Percentiles rank a stretch among this genome's conserved stretches.
Conservation (phyloP, 2,888 invertebrate species). For the Sinohyriopsis cumingii region DNA sequence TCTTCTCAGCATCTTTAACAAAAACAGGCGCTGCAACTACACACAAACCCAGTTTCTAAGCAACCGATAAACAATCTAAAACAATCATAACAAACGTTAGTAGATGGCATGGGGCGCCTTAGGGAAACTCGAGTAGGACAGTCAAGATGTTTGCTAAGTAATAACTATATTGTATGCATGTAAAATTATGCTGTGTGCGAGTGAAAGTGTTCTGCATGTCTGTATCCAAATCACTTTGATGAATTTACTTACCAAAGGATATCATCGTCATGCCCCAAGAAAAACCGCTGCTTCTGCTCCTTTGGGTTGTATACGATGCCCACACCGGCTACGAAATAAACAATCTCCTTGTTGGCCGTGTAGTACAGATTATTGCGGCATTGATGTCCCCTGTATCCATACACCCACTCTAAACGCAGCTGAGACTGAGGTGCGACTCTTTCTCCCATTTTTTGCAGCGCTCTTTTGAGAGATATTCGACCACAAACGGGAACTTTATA, state of each 20-base stretch:
- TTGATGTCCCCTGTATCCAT: conserved; percentile 73
- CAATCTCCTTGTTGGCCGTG: conserved; percentile 69
- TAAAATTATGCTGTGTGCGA: no score
- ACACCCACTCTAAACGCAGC: conserved; percentile 72
- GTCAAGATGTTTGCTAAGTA: no score
- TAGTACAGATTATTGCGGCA: conserved; percentile 72
- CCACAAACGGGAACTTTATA: background rate
- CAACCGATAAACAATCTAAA: no score
- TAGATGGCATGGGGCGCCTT: no score
- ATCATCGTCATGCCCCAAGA: conserved; percentile 73
- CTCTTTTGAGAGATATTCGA: no score
- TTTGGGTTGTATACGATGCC: conserved; percentile 71
- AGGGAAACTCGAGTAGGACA: no score
- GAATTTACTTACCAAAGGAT: conserved; percentile 68
- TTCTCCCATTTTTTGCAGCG: conserved; percentile 49
- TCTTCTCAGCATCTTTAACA: no score
- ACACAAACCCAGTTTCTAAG: no score
- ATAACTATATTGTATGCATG: no score
- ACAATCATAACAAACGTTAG: no score
- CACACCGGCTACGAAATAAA: conserved; percentile 74
- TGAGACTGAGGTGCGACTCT: conserved; percentile 67
- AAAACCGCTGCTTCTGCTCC: conserved; percentile 71
- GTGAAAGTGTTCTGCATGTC: background rate
- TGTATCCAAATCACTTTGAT: no score
- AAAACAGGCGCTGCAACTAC: no score